Conservation (phyloP, 2,113 vertebrate genomes). For the Brevimyrus niger region DNA sequence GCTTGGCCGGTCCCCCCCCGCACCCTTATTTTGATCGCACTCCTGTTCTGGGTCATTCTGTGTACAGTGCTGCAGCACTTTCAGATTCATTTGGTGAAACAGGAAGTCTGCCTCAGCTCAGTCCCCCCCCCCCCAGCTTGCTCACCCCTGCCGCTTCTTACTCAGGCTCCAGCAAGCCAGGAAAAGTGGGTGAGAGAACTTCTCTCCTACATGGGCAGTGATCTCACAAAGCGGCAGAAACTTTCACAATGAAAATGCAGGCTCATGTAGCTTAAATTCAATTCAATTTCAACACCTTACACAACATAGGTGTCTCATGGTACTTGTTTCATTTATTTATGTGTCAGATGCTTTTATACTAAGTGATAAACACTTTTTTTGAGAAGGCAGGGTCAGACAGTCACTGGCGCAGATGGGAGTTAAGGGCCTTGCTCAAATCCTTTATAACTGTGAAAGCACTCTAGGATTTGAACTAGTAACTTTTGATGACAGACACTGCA, state of each 20-base stretch:
- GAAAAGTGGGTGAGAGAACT: neutral
- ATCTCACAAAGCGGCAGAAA: neutral
- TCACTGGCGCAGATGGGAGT: neutral
- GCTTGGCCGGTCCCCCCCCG: neutral
- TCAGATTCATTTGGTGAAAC: conserved; percentile 3
- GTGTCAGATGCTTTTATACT: neutral
- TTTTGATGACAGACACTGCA: neutral
- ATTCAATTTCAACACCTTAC: neutral
- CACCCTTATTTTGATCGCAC: neutral
- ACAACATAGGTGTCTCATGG: neutral
- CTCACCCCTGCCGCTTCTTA: neutral
- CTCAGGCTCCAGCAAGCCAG: neutral
- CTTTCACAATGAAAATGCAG: neutral
- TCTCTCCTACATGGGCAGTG: neutral
- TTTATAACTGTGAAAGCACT: neutral
- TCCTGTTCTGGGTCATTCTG: neutral
- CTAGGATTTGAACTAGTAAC: neutral
- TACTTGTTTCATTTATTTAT: neutral
- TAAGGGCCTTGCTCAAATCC: too few relatives aligned
- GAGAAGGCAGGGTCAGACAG: neutral
- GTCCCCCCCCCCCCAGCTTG: neutral
- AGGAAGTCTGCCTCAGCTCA: neutral
- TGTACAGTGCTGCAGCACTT: neutral
- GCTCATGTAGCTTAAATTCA: neutral
- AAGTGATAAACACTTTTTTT: neutral